A percentile compares a stretch with the other conserved stretches of the same genome.
phyloP scores from a whole-genome alignment of 2,113 vertebrate genomes.

The Hystrix brachyura region DNA sequence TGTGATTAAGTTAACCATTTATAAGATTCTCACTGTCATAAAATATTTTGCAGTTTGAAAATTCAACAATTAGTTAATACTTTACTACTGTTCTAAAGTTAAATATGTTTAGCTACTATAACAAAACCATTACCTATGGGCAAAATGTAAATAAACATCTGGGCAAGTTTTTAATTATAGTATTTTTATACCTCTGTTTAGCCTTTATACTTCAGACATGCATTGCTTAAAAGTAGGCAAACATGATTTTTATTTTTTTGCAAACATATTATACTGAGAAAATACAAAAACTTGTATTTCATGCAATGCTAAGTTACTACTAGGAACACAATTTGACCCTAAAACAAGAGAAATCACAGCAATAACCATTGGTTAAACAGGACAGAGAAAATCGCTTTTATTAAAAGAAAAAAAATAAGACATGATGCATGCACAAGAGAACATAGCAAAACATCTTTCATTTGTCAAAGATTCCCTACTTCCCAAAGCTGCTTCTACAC shows the following conservation, averaged over 20 bases:
- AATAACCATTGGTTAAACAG: not conserved
- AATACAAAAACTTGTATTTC: not conserved
- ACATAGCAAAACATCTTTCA: not conserved
- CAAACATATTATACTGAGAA: not conserved
- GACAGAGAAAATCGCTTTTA: slow-evolving; percentile 17
- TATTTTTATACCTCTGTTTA: slow-evolving; percentile 30
- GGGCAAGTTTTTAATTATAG: not conserved
- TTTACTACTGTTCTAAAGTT: not conserved
- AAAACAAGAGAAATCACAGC: not conserved
- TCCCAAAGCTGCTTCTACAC: not conserved
- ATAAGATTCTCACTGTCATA: not conserved
- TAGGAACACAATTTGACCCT: slow-evolving; percentile 24
- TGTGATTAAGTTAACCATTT: slow-evolving; percentile 24
- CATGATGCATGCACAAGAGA: not conserved
- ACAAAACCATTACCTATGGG: not conserved
- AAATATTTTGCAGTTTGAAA: slow-evolving; percentile 34
- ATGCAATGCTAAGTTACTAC: not conserved
- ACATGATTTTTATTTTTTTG: not conserved
- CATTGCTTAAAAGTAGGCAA: not conserved
- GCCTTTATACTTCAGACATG: not conserved
- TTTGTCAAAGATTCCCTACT: slow-evolving; percentile 27
- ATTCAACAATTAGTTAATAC: slow-evolving; percentile 48
- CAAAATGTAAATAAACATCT: slow-evolving; percentile 38
- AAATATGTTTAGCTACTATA: slow-evolving; percentile 15
- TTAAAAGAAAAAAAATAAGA: not conserved